These are phyloP conservation scores for Pica pica DNA, from an alignment of 2,113 vertebrate genomes.

Conservation along the genomic window DNA sequence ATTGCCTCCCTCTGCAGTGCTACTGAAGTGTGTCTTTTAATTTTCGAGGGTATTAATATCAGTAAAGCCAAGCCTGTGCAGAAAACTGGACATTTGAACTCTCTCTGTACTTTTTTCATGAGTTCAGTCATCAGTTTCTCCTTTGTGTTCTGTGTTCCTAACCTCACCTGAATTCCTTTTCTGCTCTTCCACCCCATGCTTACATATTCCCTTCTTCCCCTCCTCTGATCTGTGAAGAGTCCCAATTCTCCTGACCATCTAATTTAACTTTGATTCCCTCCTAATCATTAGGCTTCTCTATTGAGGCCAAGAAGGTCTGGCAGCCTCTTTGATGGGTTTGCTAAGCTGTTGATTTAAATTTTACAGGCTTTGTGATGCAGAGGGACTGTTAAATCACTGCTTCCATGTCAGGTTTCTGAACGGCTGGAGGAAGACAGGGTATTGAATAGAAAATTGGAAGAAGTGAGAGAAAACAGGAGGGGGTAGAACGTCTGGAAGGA, in stretches of 20 bases:
- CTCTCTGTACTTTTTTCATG: background rate
- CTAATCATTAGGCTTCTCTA: constrained; percentile 14
- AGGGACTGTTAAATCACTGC: constrained; percentile 21
- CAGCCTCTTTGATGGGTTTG: constrained; percentile 18
- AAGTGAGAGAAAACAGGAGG: background rate
- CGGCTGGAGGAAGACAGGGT: background rate
- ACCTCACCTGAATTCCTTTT: background rate
- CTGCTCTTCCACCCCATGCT: background rate
- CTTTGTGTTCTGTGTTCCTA: background rate
- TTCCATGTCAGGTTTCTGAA: constrained; percentile 13
- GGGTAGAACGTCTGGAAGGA: background rate
- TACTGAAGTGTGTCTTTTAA: background rate
- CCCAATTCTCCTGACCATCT: background rate
- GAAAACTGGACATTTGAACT: background rate
- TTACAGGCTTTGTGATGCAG: constrained; percentile 21
- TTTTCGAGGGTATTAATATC: background rate
- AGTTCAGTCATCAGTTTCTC: background rate
- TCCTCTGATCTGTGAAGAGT: background rate
- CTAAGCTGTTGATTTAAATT: constrained; percentile 44
- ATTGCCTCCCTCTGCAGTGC: background rate
- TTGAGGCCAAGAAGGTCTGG: constrained; percentile 25
- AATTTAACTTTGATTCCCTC: background rate
- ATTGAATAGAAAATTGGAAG: constrained; percentile 6
- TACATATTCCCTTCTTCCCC: background rate
- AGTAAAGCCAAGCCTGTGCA: background rate